Percentiles rank a stretch among this genome's conserved stretches.
phyloP scores from a whole-genome alignment of 2,113 vertebrate genomes.

The Phalacrocorax carbo region DNA sequence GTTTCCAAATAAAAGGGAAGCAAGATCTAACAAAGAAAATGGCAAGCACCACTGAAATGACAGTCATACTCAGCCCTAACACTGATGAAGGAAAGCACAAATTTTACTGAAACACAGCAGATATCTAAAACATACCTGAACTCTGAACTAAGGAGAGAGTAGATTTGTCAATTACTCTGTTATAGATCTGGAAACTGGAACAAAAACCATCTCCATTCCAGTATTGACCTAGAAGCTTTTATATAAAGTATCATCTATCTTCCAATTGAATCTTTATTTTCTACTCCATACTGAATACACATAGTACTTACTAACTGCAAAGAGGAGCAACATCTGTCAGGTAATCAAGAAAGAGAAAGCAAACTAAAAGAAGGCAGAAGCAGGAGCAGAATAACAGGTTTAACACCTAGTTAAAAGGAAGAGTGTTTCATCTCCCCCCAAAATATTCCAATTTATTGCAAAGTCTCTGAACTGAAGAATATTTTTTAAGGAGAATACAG shows the following conservation, averaged over 20 bases:
- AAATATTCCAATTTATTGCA: neutral
- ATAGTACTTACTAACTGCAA: neutral
- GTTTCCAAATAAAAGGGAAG: neutral
- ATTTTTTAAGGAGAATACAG: neutral
- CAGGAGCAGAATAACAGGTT: neutral
- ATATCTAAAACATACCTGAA: neutral
- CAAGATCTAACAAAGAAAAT: neutral
- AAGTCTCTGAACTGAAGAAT: neutral
- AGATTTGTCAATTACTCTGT: neutral
- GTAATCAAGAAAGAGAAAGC: neutral
- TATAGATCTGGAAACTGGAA: neutral
- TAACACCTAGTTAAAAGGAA: neutral
- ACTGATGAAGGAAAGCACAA: neutral
- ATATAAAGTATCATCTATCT: neutral
- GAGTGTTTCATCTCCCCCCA: neutral
- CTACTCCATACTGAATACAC: neutral
- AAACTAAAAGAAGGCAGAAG: neutral
- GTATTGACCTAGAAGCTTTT: neutral
- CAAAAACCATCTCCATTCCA: neutral
- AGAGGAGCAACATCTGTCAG: neutral
- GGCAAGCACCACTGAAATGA: neutral
- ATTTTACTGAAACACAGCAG: neutral
- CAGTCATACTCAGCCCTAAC: neutral
- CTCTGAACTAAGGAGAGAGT: neutral
- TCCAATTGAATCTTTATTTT: neutral